Conservation (phyloP, 1,140 invertebrate species). For the Temnothorax longispinosus region DNA sequence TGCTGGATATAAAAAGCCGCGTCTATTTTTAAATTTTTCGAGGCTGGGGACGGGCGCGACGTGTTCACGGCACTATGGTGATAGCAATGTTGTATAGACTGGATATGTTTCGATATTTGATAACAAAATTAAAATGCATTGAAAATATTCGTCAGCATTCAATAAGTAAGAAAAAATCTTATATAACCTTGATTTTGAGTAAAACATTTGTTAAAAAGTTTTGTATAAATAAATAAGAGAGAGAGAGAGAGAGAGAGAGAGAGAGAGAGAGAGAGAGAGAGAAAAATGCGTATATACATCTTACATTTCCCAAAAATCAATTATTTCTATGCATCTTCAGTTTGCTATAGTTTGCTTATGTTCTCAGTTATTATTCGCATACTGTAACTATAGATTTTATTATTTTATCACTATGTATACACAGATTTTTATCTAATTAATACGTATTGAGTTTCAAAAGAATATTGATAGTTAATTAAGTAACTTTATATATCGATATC, state of each 20-base stretch:
- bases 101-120: not conserved
- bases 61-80: not conserved
- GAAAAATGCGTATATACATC: not conserved
- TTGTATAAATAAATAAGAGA: not conserved
- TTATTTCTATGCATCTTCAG: not conserved
- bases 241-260: too few relatives aligned
- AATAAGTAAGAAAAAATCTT: not conserved
- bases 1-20: not conserved
- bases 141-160: not conserved
- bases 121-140: constrained; percentile 9
- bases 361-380: not conserved
- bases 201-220: not conserved
- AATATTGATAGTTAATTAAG: not conserved
- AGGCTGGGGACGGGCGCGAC: not conserved
- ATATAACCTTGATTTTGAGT: not conserved
- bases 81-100: not conserved
- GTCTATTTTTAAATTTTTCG: constrained; percentile 29
- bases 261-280: too few relatives aligned
- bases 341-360: not conserved
- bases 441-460: not conserved
- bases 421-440: not conserved
- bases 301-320: not conserved
- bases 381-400: not conserved
- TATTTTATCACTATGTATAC: not conserved
- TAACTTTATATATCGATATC: not conserved